A percentile compares a stretch with the other conserved stretches of the same genome.
Evolutionary conservation across 2,888 invertebrate genomes (phyloP).

Genomic region (Heliconius hortense): DNA sequence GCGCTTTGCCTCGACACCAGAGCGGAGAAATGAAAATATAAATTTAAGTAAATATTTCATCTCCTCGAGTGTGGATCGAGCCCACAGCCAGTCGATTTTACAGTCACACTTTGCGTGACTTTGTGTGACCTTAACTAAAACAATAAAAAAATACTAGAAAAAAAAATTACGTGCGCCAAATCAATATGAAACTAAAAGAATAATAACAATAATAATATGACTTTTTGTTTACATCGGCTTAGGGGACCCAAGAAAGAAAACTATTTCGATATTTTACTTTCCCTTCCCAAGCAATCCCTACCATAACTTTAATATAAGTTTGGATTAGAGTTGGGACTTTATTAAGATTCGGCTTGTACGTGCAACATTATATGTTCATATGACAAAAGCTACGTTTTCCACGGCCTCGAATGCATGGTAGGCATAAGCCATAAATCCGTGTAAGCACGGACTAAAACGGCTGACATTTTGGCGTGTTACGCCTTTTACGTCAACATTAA

Average conservation of each 20-base stretch:
- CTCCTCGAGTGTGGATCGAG: no score
- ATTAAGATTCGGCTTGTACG: conserved; percentile 38
- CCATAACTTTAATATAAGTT: conserved; percentile 38
- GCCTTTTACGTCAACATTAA: conserved; percentile 34
- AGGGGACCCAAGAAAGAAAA: conserved; percentile 30
- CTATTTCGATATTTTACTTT: conserved; percentile 29
- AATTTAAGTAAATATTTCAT: no score
- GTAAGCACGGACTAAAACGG: conserved; percentile 40
- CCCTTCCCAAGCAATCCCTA: conserved; percentile 22
- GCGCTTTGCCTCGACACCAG: no score
- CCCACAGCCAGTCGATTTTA: no score
- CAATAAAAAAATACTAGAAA: no score
- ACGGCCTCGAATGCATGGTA: conserved; percentile 41
- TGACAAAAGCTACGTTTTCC: conserved; percentile 42
- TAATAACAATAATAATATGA: conserved; percentile 16
- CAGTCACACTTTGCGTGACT: no score
- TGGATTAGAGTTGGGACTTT: conserved; percentile 34
- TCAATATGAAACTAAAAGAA: conserved; percentile 11
- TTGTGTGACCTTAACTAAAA: no score
- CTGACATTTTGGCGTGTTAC: conserved; percentile 36
- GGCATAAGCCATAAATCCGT: conserved; percentile 53
- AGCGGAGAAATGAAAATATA: no score
- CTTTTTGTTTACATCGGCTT: conserved; percentile 25
- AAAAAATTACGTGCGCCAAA: neutral
- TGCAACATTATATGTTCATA: conserved; percentile 37